A percentile compares a stretch with the other conserved stretches of the same genome.
These are phyloP conservation scores for Centropus bengalensis DNA, from an alignment of 2,113 vertebrate genomes.

Conservation along the genomic window DNA sequence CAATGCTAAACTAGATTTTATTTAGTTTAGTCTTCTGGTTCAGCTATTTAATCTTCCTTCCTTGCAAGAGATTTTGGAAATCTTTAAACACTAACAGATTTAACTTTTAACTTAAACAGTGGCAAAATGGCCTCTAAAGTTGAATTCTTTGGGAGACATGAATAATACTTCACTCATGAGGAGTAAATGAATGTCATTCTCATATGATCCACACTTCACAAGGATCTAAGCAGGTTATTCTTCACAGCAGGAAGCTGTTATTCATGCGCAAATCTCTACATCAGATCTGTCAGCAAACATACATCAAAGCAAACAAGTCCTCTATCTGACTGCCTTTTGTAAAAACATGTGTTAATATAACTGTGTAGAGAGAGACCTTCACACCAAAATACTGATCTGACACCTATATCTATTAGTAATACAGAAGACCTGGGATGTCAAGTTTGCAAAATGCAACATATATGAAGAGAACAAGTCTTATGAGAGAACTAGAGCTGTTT, in stretches of 20 bases:
- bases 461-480: background rate
- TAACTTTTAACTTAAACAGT: background rate
- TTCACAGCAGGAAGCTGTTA: background rate
- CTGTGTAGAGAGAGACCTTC: background rate
- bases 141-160: background rate
- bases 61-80: background rate
- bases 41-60: background rate
- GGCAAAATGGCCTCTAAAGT: background rate
- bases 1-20: background rate
- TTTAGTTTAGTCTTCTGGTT: background rate
- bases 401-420: background rate
- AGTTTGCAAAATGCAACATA: background rate
- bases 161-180: background rate
- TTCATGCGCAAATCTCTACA: background rate
- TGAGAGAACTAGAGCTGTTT: too few relatives aligned
- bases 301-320: background rate
- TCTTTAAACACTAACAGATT: background rate
- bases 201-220: background rate
- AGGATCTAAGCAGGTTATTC: background rate
- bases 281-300: background rate
- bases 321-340: background rate
- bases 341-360: background rate
- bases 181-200: background rate
- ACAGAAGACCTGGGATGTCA: background rate
- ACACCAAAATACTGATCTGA: background rate